Evolutionary conservation across 1,140 invertebrate species (phyloP).

Genomic region (Argopecten irradians): DNA sequence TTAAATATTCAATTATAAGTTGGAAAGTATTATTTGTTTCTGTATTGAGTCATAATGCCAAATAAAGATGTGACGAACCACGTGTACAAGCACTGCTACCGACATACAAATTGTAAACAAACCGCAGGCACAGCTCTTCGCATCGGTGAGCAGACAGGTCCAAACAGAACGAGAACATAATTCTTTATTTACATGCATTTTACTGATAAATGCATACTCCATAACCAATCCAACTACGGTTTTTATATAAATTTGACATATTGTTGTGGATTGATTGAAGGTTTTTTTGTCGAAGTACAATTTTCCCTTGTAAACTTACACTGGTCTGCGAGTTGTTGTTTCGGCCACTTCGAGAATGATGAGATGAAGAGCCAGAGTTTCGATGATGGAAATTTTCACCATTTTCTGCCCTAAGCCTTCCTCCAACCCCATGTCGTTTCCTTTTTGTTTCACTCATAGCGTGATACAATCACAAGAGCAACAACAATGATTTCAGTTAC

Average conservation of each 20-base stretch:
- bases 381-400: slow-evolving; percentile 54
- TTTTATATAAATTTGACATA: background rate
- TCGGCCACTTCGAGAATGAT: slow-evolving; percentile 49
- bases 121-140: background rate
- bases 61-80: background rate
- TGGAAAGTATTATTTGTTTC: too few species aligned
- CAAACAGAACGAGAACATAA: slow-evolving; percentile 26
- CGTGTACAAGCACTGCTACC: background rate
- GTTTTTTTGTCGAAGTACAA: slow-evolving; percentile 24
- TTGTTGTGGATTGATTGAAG: background rate
- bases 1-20: too few species aligned
- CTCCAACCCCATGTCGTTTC: slow-evolving; percentile 59
- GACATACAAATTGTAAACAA: background rate
- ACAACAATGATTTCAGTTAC: slow-evolving; percentile 42
- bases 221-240: too few species aligned
- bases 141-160: slow-evolving; percentile 11
- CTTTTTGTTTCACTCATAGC: slow-evolving; percentile 69
- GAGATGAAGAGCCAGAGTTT: slow-evolving; percentile 49
- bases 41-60: background rate
- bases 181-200: background rate
- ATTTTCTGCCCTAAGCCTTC: slow-evolving; percentile 62
- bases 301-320: slow-evolving; percentile 39
- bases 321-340: slow-evolving; percentile 56
- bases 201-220: background rate
- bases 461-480: slow-evolving; percentile 44